Conservation (phyloP, 1,140 invertebrate species). For the Drosophila nikananu region DNA sequence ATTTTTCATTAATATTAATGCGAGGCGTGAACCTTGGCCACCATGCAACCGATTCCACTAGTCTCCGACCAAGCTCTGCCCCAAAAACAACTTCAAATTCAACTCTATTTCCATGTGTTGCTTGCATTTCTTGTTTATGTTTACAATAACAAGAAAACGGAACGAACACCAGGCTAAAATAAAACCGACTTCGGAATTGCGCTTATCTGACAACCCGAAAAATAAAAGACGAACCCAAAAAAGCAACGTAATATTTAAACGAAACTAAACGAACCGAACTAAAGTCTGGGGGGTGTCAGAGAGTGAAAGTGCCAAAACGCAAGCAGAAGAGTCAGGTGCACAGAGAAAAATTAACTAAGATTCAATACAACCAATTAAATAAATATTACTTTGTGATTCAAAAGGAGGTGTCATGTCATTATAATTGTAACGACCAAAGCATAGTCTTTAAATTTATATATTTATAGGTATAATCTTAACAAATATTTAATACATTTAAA, state of each 20-base stretch:
- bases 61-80: conserved; percentile 32
- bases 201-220: conserved; percentile 53
- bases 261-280: conserved; percentile 55
- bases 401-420: background rate
- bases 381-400: background rate
- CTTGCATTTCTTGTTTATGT: conserved; percentile 60
- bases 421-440: too few relatives aligned
- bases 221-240: conserved; percentile 25
- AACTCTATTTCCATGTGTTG: conserved; percentile 50
- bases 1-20: conserved; percentile 41
- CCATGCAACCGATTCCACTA: conserved; percentile 27
- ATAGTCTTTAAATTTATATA: too few relatives aligned
- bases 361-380: background rate
- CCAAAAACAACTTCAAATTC: conserved; percentile 21
- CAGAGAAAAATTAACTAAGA: background rate
- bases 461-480: too few relatives aligned
- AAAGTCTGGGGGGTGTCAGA: conserved; percentile 53
- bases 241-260: conserved; percentile 74
- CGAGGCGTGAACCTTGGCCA: conserved; percentile 35
- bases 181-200: conserved; percentile 51
- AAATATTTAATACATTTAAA: too few relatives aligned
- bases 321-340: conserved; percentile 34
- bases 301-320: conserved; percentile 77
- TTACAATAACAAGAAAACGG: conserved; percentile 57
- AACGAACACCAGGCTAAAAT: conserved; percentile 14